Evolutionary conservation across 2,113 vertebrate genomes (phyloP).

Genomic region (Arizona elegans): DNA sequence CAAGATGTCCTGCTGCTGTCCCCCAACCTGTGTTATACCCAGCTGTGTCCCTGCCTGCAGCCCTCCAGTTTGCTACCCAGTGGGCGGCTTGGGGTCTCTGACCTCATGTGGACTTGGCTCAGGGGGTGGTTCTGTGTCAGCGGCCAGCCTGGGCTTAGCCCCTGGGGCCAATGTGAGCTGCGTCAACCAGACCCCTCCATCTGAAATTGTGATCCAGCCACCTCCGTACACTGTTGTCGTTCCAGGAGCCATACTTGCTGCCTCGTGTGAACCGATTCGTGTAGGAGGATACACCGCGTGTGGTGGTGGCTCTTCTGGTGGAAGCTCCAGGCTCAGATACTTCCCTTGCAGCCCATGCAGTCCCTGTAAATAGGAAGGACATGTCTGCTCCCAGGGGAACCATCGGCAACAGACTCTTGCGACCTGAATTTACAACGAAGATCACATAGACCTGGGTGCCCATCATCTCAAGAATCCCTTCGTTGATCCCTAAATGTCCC

Average conservation of each 20-base stretch:
- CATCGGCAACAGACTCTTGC: background rate
- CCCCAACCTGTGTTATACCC: background rate
- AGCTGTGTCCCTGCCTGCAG: background rate
- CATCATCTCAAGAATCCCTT: background rate
- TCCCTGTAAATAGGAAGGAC: background rate
- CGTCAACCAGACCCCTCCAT: fast-evolving
- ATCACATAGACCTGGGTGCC: background rate
- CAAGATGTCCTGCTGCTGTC: background rate
- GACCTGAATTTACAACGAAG: background rate
- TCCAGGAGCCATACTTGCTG: fast-evolving
- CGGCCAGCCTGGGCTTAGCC: background rate
- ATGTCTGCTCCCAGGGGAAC: background rate
- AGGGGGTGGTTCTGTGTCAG: background rate
- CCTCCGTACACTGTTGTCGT: fast-evolving
- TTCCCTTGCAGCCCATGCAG: background rate
- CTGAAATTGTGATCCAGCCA: fast-evolving
- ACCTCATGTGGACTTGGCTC: no score
- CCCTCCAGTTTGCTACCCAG: background rate
- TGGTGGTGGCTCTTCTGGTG: background rate
- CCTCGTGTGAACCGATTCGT: background rate
- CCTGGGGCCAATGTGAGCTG: background rate
- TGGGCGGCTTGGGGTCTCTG: background rate
- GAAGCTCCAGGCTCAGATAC: background rate
- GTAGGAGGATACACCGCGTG: background rate
- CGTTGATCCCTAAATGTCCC: background rate